A percentile compares a stretch with the other conserved stretches of the same genome.
Evolutionary conservation across 2,113 vertebrate species (phyloP).

Genomic region (Osmerus eperlanus): DNA sequence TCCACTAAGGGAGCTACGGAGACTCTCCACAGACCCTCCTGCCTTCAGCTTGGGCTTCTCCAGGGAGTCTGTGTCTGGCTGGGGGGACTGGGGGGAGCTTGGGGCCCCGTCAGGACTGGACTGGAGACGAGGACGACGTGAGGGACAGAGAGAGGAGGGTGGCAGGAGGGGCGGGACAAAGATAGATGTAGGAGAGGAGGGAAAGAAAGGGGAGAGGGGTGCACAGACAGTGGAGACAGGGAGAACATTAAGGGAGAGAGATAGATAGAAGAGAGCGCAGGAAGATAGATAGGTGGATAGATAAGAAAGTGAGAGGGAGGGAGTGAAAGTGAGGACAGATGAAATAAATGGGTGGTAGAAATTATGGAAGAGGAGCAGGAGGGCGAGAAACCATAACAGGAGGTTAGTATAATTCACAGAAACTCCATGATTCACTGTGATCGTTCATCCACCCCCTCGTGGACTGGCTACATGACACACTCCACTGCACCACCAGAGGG

Average conservation of each 20-base stretch:
- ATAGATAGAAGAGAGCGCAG: background rate
- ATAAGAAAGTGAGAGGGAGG: background rate
- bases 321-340: background rate
- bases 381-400: background rate
- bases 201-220: background rate
- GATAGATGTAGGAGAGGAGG: background rate
- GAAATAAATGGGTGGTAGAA: background rate
- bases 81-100: slow-evolving; percentile 76
- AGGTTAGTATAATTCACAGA: background rate
- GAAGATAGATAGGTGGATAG: background rate
- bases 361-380: background rate
- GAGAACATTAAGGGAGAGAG: background rate
- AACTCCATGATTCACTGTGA: background rate
- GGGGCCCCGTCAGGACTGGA: slow-evolving; percentile 82
- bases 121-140: slow-evolving; percentile 58
- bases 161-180: background rate
- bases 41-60: slow-evolving; percentile 97
- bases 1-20: slow-evolving; percentile 93
- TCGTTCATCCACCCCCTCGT: background rate
- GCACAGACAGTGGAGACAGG: no score
- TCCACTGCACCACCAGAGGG: slow-evolving; percentile 53
- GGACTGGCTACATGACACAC: background rate
- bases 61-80: slow-evolving; percentile 79
- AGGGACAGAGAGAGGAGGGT: slow-evolving; percentile 12
- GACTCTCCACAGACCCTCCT: slow-evolving; percentile 93